Evolutionary conservation across 2,797 vertebrate species (phyloP), one percentile per base, ranked within the genome.

Genomic region (Spondyliosoma cantharus): DNA sequence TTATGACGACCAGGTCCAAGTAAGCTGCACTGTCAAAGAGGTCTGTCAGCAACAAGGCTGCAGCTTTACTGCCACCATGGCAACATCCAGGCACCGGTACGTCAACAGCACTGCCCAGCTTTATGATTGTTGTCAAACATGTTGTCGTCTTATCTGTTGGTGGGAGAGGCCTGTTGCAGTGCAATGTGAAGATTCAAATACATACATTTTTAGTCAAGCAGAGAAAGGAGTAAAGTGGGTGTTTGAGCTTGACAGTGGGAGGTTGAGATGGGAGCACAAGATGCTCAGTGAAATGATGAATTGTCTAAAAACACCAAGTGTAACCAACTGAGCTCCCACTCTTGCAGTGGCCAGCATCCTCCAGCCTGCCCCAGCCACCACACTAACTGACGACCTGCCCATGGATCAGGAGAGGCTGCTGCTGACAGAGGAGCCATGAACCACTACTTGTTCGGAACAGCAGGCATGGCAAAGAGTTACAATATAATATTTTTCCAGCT

Each of bases 1-100:
- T 95, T 95, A 96, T 95, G 93, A 85, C 83, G 22, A 65, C 85
- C 32, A 46, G 85, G 84, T 81, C 83, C 29, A 65, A 89, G 83
- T 67, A 74, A 73, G 70, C 50, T 27, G 13, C 76, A 56, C 49
- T 8, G 29, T 19, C 0, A 56, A 58, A 62, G 59, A 78, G 60
- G 3, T 24, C 71, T 27, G 83, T 94, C 93, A 93, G 90, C 92
- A 91, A 68, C 80, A 75, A 62, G 49, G 62, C 67, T 29, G 50
- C 71, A 19, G 68, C 80, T 93, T 93, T 91, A 92, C 90, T 81
- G 90, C 89, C 74, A 25, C 72, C 65, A 60, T 80, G 79, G 93
- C 90, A 87, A 90, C 93, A 87, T 57, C n/a, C 70, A 75, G 93
- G 87, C 91, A 74, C 83, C 80, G 5, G 58, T 4, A 58, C 81